These are phyloP conservation scores for Apistogramma diplotaenia DNA, from an alignment of 2,113 vertebrate species.

Conservation along the genomic window DNA sequence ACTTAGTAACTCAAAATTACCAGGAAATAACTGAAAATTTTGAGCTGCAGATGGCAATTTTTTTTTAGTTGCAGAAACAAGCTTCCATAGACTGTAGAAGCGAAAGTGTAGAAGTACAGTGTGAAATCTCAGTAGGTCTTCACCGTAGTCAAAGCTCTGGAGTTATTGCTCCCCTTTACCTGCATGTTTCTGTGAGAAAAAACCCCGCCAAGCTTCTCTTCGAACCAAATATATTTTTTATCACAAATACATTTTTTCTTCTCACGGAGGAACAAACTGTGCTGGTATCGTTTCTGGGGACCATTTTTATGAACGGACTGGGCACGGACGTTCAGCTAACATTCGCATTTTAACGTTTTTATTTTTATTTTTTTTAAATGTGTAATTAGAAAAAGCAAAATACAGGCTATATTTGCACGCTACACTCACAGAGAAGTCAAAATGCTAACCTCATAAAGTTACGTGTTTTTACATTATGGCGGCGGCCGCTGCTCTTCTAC, in stretches of 20 bases:
- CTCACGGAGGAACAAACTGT: not conserved
- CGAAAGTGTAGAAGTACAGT: not conserved
- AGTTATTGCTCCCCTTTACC: not conserved
- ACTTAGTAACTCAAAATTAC: no score
- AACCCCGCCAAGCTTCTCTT: not conserved
- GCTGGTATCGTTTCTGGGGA: conserved; percentile 41
- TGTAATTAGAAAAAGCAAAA: not conserved
- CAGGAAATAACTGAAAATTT: no score
- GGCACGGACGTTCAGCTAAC: not conserved
- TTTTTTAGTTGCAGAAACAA: no score
- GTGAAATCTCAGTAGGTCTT: not conserved
- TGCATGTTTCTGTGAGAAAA: not conserved
- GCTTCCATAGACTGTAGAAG: no score
- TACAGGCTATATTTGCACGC: rapidly evolving
- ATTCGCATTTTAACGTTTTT: not conserved
- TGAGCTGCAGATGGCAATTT: no score
- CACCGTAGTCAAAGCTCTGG: no score
- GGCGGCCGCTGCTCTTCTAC: not conserved
- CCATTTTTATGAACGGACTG: conserved; percentile 29
- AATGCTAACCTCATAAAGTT: not conserved
- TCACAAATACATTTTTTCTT: not conserved
- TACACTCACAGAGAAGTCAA: not conserved
- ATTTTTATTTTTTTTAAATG: not conserved
- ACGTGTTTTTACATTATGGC: not conserved
- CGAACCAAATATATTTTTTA: not conserved